These are phyloP conservation scores for Plagodis pulveraria DNA, from an alignment of 2,888 invertebrate genomes.

Conservation along the genomic window DNA sequence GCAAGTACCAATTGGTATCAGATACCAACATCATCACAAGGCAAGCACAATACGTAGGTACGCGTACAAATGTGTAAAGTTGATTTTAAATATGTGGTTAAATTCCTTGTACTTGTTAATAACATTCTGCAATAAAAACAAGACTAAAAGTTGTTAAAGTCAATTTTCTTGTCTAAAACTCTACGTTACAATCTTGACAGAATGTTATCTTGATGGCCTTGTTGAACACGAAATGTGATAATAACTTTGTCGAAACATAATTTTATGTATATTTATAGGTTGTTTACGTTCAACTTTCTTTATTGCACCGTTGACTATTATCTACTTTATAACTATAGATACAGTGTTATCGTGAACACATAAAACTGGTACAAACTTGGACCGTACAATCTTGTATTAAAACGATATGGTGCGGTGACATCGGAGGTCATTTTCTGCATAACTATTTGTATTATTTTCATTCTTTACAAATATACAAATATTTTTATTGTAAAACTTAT, in stretches of 20 bases:
- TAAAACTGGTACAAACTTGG: constrained; percentile 72
- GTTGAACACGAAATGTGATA: constrained; percentile 54
- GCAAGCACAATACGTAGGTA: no score
- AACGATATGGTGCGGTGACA: constrained; percentile 51
- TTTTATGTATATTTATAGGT: constrained; percentile 56
- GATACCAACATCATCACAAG: no score
- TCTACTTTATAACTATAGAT: constrained; percentile 75
- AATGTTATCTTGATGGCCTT: constrained; percentile 52
- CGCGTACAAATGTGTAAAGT: no score
- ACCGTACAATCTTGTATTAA: constrained; percentile 57
- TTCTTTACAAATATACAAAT: constrained; percentile 50
- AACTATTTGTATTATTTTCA: constrained; percentile 41
- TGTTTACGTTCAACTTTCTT: constrained; percentile 57
- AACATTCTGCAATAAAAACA: neutral
- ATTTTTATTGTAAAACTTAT: no score
- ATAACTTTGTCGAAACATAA: constrained; percentile 53
- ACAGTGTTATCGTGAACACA: constrained; percentile 66
- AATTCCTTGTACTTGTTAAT: no score
- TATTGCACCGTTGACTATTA: constrained; percentile 60
- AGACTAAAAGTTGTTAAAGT: constrained; percentile 5
- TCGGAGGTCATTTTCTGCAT: constrained; percentile 51
- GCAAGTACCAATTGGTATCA: no score
- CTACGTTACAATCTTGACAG: constrained; percentile 35
- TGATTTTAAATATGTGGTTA: no score
- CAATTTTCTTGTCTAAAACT: constrained; percentile 28